Base-by-base conservation (phyloP, 2,888 invertebrate genomes). In the Andrena flavipes region DNA sequence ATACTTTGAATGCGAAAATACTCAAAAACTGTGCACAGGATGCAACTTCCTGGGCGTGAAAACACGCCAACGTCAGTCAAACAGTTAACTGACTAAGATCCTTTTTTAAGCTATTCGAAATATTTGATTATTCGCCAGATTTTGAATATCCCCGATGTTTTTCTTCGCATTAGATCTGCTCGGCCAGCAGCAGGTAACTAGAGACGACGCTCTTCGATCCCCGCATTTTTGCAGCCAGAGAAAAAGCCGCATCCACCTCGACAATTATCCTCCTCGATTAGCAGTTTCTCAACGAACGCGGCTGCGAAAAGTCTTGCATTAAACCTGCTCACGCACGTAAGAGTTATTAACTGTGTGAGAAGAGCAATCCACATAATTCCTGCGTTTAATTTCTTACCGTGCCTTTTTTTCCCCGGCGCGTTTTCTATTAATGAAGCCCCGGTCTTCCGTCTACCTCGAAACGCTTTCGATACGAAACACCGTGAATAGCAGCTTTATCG, bases 251-350 rank as follows among this genome's bases (percentile, higher is more conserved):
- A 42, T 33, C 26, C 48, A 49, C 13, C 49, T 30, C 26, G 35
- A 49, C 30, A 35, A 75, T 51, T 62, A 60, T 51, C 35, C 35
- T 60, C 13, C 60, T 48, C 29, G 29, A 48, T 64, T 74, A 54
- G 33, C 59, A 76, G 59, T 33, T 42, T 49, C 54, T 64, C 35
- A 35, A 67, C 23, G 69, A 76, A 54, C 48, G 62, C 70, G 6
- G 13, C 20, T 29, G 7, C 26, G 59, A 65, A 59, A 65, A 23
- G 30, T 42, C 23, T 54, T 30, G 7, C 23, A 33, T 71, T 33
- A 10, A 59, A 65, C 33, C n/a, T n/a, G 29, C 26, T 30, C 49
- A 35, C 29, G 30, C 48, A 29, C 33, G 56, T 67, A 67, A 59
- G 23, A 56, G 48, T 48, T 59, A 48, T 59, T 59, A 76, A 76